Conservation (phyloP, 2,113 vertebrate species). For the Protobothrops flavoviridis region DNA sequence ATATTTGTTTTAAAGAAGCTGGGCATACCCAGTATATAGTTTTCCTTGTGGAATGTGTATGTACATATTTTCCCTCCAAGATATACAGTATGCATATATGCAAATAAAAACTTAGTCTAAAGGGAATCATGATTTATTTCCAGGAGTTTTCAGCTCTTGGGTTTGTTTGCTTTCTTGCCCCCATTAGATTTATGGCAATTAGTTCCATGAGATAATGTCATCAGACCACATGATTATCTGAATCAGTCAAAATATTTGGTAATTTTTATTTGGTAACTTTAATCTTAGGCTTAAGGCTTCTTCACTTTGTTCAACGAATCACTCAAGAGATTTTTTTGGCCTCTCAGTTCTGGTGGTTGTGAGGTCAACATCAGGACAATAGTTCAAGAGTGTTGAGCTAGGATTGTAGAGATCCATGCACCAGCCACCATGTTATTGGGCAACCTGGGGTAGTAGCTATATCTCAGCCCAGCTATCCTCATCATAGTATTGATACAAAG, state of each 20-base stretch:
- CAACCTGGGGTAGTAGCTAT: background rate
- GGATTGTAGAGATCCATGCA: background rate
- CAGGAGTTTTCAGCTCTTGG: background rate
- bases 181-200: background rate
- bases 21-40: background rate
- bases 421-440: background rate
- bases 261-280: background rate
- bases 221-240: background rate
- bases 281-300: background rate
- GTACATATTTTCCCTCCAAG: too few relatives aligned
- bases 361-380: background rate
- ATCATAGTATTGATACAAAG: background rate
- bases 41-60: background rate
- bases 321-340: background rate
- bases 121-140: background rate
- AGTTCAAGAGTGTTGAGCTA: background rate
- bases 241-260: background rate
- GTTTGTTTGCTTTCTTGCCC: background rate
- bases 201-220: background rate
- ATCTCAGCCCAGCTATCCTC: background rate
- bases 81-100: background rate
- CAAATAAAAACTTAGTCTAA: background rate
- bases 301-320: background rate
- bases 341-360: background rate
- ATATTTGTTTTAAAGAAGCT: background rate